Evolutionary conservation across 2,888 invertebrate species (phyloP).

Genomic region (Magallana nippona): DNA sequence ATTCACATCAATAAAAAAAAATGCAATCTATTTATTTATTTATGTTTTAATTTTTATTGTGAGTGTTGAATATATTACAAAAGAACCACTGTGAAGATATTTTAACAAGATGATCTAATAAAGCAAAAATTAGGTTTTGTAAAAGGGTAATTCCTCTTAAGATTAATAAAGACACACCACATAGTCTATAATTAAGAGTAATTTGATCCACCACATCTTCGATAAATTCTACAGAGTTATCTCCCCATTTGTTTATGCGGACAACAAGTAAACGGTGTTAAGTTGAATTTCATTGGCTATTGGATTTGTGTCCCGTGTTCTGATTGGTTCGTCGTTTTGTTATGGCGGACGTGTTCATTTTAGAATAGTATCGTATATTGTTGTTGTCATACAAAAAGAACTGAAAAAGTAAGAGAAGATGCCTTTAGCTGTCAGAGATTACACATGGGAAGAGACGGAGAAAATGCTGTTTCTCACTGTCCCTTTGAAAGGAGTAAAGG

Average conservation of each 20-base stretch:
- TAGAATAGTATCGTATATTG: background rate
- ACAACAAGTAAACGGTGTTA: background rate
- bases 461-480: slow-evolving; percentile 84
- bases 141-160: no score
- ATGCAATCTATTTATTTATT: no score
- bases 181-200: no score
- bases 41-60: no score
- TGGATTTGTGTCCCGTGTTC: background rate
- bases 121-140: no score
- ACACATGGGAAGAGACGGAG: slow-evolving; percentile 87
- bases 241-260: slow-evolving; percentile 6
- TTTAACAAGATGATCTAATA: no score
- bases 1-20: no score
- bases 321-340: background rate
- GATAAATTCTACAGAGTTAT: background rate
- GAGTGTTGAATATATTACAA: no score
- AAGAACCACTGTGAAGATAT: no score
- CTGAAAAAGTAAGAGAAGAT: slow-evolving; percentile 55
- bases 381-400: no score
- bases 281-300: background rate
- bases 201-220: background rate
- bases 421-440: slow-evolving; percentile 85
- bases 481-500: slow-evolving; percentile 84
- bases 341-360: slow-evolving; percentile 17
- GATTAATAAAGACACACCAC: no score